A percentile compares a stretch with the other conserved stretches of the same genome.
phyloP scores from a whole-genome alignment of 1,140 invertebrate species.

The Drosophila ogumai region DNA sequence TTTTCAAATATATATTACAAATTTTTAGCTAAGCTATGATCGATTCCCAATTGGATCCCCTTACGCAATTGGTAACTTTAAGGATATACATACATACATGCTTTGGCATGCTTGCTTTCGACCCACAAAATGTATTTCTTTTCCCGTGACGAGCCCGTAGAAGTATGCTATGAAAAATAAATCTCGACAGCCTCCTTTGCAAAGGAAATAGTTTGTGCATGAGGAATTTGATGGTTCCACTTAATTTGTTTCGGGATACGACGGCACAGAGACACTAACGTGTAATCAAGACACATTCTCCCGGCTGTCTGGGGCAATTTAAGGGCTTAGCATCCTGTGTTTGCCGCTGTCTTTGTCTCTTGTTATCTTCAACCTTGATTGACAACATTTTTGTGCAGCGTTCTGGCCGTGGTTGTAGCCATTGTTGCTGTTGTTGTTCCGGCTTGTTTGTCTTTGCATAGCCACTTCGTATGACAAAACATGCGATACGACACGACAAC shows the following conservation, averaged over 20 bases:
- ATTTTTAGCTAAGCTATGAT: neutral
- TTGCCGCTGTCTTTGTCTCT: slow-evolving; percentile 51
- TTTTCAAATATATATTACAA: neutral
- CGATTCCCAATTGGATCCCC: neutral
- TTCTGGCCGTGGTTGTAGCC: slow-evolving; percentile 20
- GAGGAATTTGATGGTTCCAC: slow-evolving; percentile 25
- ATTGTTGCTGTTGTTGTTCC: slow-evolving; percentile 24
- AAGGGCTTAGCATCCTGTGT: slow-evolving; percentile 41
- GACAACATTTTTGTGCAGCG: slow-evolving; percentile 76
- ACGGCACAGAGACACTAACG: slow-evolving; percentile 3
- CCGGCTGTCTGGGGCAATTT: slow-evolving; percentile 45
- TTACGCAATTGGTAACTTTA: neutral
- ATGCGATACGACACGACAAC: slow-evolving; percentile 74
- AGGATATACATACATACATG: neutral
- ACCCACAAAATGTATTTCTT: neutral
- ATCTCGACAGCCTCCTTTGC: slow-evolving; percentile 1
- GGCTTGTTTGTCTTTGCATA: slow-evolving; percentile 68
- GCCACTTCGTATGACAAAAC: slow-evolving; percentile 79
- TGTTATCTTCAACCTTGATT: slow-evolving; percentile 75
- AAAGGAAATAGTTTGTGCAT: slow-evolving; percentile 39
- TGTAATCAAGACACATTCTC: slow-evolving; percentile 32
- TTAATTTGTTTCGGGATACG: slow-evolving; percentile 21
- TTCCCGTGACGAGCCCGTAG: neutral
- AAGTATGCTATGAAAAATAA: slow-evolving; percentile 42
- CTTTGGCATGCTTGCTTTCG: neutral